Evolutionary conservation across 2,113 vertebrate genomes (phyloP), one percentile per base, ranked within the genome.

Genomic region (Morone chrysops): DNA sequence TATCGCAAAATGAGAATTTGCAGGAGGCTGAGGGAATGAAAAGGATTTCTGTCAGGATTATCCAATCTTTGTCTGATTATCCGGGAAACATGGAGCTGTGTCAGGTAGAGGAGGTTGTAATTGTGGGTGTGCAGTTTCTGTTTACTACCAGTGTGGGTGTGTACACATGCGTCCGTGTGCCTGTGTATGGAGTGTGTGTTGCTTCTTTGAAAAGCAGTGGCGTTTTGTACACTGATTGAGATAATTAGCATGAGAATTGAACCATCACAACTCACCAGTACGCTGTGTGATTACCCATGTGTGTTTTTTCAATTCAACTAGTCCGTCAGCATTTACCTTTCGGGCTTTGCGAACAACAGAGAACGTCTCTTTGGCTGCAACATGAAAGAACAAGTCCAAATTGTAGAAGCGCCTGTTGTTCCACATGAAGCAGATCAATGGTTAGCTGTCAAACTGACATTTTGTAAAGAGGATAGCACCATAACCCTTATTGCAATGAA

Each of bases 231-330:
- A 60, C 90, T 94, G 95, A 95, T 93, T 95, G 93, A 91, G 76
- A 92, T 87, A 83, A 95, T 95, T 93, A 93, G 90, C 89, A 94
- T 94, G 90, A 95, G 93, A 94, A 95, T 93, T 91, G 92, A 94
- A 94, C 94, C 94, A 94, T 95, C 93, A 95, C 88, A 83, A 91
- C 73, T 67, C 85, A 86, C 78, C 76, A 66, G 82, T 63, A 73
- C 45, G 70, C 86, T 45, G 89, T 89, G 75, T 92, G 92, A 94
- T 94, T 95, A 92, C 81, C 62, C 69, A 79, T 73, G 86, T 74
- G 87, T 84, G 73, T 80, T 43, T 31, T 79, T 77, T 74, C 65
- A 17, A 60, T 87, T 91, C 81, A 76, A 63, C 75, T 78, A 50
- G 84, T 78, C 84, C 68, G n/a, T 82, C 78, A 63, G 76, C 77